Conservation (phyloP, 2,797 vertebrate species). For the Anguilla obscura region DNA sequence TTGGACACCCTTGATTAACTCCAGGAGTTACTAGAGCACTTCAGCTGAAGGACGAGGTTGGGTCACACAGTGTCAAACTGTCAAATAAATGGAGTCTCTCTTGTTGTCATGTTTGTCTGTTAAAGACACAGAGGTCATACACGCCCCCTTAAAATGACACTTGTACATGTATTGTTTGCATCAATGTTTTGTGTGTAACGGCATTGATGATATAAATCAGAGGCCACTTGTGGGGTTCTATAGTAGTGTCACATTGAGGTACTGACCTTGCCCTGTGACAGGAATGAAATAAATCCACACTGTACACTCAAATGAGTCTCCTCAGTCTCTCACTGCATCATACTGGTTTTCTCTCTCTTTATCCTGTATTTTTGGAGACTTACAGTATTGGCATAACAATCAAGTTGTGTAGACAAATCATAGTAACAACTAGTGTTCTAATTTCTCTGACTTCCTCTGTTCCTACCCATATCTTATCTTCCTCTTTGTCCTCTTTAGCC, state of each 20-base stretch:
- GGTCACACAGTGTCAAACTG: neutral
- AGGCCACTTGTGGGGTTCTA: neutral
- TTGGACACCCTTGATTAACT: neutral
- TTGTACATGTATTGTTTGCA: neutral
- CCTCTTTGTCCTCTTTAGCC: neutral
- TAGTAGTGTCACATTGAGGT: neutral
- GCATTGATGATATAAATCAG: constrained; percentile 6
- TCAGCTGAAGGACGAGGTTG: neutral
- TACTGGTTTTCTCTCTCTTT: neutral
- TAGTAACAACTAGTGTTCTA: neutral
- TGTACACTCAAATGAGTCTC: constrained; percentile 5
- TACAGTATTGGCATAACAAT: neutral
- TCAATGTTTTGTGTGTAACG: neutral
- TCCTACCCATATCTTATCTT: neutral
- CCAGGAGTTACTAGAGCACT: neutral
- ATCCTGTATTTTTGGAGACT: neutral
- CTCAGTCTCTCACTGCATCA: neutral
- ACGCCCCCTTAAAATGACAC: neutral
- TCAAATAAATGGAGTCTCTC: neutral
- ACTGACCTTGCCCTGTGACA: constrained; percentile 8
- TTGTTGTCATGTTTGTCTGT: neutral
- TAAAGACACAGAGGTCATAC: neutral
- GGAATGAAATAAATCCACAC: neutral
- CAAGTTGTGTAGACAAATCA: no score
- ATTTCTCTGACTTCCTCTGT: neutral